Base-by-base conservation (phyloP, 2,113 vertebrate genomes). In the Rhabdornis inornatus region DNA sequence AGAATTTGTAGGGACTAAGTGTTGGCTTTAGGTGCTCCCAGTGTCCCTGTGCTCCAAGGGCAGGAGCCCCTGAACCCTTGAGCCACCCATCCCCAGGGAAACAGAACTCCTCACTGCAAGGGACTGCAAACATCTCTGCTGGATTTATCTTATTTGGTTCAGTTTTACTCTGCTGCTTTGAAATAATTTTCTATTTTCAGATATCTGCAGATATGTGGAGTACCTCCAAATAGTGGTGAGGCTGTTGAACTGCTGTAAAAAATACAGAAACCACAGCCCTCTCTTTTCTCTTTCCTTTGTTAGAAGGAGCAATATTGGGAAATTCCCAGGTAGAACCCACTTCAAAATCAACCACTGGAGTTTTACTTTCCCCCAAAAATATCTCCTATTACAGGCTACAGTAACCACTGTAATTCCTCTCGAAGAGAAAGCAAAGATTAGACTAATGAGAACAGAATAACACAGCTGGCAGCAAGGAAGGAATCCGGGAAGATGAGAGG, bases 381-480 rank as follows among this genome's bases (percentile, higher is more conserved):
- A 59, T 42, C 35, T 53, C 49, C 28, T 33, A 85, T 92, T 49
- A 72, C 21, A n/a, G 15, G 18, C 83, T 70, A 68, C 53, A 70
- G 23, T 21, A 72, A 84, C 10, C 35, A 30, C n/a, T 22, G 4
- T 15, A 74, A 92, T 91, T 89, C 78, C 60, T 74, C 70, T 77
- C 20, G 1, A 55, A 87, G 40, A 81, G 25, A 78, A 79, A 22
- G 19, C 66, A 75, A 70, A 91, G 37, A 82, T 78, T 55, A 78
- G 50, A 27, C n/a, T 91, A 61, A 90, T 31, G 50, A 70, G 70
- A 77, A 40, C 20, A 71, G 77, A 87, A 35, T n/a, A 91, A 40
- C 72, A 33, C 42, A 79, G 42, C 65, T 52, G 37, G 59, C 55
- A 88, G 81, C 72, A 60, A 78, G 37, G 93, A 78, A 84, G 68